phyloP scores from a whole-genome alignment of 1,140 invertebrate species.

The Pogonognathellus flavescens region DNA sequence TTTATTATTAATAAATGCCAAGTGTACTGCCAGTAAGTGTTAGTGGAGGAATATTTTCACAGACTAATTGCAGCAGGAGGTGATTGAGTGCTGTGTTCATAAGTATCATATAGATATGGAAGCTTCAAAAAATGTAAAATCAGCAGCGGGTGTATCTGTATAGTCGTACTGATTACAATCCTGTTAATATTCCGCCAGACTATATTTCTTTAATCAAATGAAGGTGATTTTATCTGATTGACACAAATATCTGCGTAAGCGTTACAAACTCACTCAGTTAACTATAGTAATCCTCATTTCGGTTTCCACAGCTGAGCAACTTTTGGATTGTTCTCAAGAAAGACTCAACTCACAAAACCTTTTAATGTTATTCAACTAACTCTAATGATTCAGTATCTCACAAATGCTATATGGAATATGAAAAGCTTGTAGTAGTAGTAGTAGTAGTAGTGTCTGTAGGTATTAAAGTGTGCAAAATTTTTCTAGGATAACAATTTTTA shows the following conservation, averaged over 20 bases:
- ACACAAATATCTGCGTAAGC: constrained; percentile 41
- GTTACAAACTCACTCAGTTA: constrained; percentile 32
- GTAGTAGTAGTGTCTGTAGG: too few species aligned
- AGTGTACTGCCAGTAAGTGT: too few species aligned
- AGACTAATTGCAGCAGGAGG: too few species aligned
- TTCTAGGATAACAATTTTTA: too few species aligned
- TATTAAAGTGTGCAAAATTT: too few species aligned
- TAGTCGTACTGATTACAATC: constrained; percentile 30
- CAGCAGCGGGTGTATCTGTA: background rate
- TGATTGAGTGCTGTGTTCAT: too few species aligned
- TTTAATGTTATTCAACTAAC: too few species aligned
- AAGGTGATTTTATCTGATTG: constrained; percentile 46
- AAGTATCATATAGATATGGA: background rate
- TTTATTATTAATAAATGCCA: too few species aligned
- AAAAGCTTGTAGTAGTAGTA: too few species aligned
- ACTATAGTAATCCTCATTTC: constrained; percentile 46
- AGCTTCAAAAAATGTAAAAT: background rate
- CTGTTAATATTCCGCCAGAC: constrained; percentile 30
- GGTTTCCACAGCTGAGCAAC: constrained; percentile 48
- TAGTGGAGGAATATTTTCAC: too few species aligned
- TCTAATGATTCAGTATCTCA: too few species aligned
- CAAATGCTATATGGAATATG: too few species aligned
- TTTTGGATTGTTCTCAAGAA: constrained; percentile 41
- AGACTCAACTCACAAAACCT: background rate
- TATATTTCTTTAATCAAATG: constrained; percentile 24